These are phyloP conservation scores for Zophobas morio DNA, from an alignment of 1,140 invertebrate species.

Conservation along the genomic window DNA sequence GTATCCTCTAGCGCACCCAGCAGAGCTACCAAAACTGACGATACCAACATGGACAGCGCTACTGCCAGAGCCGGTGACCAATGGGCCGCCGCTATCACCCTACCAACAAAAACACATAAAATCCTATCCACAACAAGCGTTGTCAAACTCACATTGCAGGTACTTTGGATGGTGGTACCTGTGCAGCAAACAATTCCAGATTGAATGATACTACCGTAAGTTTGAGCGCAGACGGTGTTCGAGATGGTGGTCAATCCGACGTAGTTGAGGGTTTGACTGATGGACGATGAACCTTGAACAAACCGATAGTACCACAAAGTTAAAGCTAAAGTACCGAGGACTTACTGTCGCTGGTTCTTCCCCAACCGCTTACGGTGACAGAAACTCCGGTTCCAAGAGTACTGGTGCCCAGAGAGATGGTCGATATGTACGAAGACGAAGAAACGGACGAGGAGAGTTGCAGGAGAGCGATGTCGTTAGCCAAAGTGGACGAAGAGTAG, in stretches of 20 bases:
- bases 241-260: constrained; percentile 25
- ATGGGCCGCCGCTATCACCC: constrained; percentile 39
- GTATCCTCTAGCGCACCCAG: constrained; percentile 25
- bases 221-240: constrained; percentile 12
- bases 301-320: neutral
- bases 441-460: constrained; percentile 7
- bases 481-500: constrained; percentile 5
- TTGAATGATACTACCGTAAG: constrained; percentile 28
- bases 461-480: constrained; percentile 14
- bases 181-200: constrained; percentile 20
- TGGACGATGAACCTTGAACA: constrained; percentile 7
- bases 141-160: constrained; percentile 22
- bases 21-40: constrained; percentile 29
- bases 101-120: neutral
- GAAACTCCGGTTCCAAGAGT: constrained; percentile 16
- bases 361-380: constrained; percentile 20
- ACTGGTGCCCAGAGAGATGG: constrained; percentile 3
- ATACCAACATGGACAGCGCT: constrained; percentile 32
- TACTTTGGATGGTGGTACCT: constrained; percentile 24
- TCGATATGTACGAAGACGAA: neutral
- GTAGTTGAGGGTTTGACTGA: constrained; percentile 23
- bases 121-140: neutral
- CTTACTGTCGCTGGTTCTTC: constrained; percentile 36
- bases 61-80: constrained; percentile 23
- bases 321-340: neutral